These are phyloP conservation scores for Oncopodura yosiiana DNA, from an alignment of 1,140 invertebrate genomes.

Conservation along the genomic window DNA sequence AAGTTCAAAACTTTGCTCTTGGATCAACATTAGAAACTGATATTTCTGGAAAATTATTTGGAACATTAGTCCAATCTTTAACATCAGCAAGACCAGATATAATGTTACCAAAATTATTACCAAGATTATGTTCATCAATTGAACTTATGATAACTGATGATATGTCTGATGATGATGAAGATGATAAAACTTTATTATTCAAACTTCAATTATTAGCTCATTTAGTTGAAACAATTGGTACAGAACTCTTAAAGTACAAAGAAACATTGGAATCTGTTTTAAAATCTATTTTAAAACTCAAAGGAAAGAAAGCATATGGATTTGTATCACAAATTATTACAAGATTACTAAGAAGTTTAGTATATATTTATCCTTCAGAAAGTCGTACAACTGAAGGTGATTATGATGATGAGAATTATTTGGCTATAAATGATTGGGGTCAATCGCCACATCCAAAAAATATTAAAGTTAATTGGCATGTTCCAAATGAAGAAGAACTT, in stretches of 20 bases:
- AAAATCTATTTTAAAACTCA: constrained; percentile 68
- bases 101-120: constrained; percentile 60
- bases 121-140: constrained; percentile 55
- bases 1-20: constrained; percentile 49
- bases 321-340: constrained; percentile 38
- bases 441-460: constrained; percentile 53
- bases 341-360: constrained; percentile 49
- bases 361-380: constrained; percentile 52
- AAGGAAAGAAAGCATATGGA: constrained; percentile 73
- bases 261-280: constrained; percentile 25
- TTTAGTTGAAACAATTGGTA: constrained; percentile 41
- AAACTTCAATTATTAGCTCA: constrained; percentile 64
- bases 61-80: constrained; percentile 57
- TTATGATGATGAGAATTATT: constrained; percentile 56
- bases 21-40: constrained; percentile 66
- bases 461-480: constrained; percentile 64
- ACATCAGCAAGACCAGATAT: constrained; percentile 52
- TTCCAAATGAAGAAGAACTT: constrained; percentile 60
- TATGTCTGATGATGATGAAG: constrained; percentile 56
- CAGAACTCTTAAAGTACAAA: constrained; percentile 23
- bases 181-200: constrained; percentile 70
- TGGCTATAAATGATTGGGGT: constrained; percentile 75
- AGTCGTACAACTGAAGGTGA: constrained; percentile 51
- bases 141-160: constrained; percentile 49
- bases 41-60: constrained; percentile 67